Conservation (phyloP, 2,888 invertebrate genomes). For the Ischnus inquisitorius region DNA sequence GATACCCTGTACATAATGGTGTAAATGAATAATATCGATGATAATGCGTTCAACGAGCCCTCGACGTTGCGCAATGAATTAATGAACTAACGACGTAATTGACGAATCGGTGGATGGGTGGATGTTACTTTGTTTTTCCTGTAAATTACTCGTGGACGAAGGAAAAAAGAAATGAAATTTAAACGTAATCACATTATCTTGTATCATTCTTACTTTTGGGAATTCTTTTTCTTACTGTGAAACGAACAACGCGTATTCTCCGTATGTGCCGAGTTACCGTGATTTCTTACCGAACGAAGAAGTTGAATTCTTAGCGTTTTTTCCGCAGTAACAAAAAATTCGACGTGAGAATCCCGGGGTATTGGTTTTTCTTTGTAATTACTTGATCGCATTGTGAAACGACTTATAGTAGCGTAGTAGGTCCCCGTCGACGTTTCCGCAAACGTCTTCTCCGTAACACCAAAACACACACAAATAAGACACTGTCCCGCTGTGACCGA, state of each 20-base stretch:
- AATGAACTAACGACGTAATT: conserved; percentile 58
- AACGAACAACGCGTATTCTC: conserved; percentile 40
- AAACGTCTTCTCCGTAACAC: conserved; percentile 19
- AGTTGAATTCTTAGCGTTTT: neutral
- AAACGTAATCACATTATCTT: conserved; percentile 24
- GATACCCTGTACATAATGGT: conserved; percentile 80
- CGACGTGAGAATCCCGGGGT: conserved; percentile 27
- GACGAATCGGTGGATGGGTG: conserved; percentile 70
- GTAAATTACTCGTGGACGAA: conserved; percentile 39
- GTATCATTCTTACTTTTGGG: conserved; percentile 20
- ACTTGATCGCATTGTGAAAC: conserved; percentile 31
- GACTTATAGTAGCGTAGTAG: conserved; percentile 30
- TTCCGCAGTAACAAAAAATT: conserved; percentile 13
- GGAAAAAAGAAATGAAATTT: conserved; percentile 23
- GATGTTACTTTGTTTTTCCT: conserved; percentile 61
- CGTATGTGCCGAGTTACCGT: conserved; percentile 64
- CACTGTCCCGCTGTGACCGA: conserved; percentile 57
- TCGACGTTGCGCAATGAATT: conserved; percentile 79
- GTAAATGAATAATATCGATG: conserved; percentile 80
- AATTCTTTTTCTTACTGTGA: conserved; percentile 17
- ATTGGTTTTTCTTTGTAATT: conserved; percentile 39
- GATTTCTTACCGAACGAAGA: conserved; percentile 36
- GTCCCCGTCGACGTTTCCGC: conserved; percentile 32
- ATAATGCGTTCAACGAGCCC: conserved; percentile 75
- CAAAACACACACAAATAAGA: conserved; percentile 14